Base-by-base conservation (phyloP, 2,797 vertebrate species). In the Peromyscus attwateri region DNA sequence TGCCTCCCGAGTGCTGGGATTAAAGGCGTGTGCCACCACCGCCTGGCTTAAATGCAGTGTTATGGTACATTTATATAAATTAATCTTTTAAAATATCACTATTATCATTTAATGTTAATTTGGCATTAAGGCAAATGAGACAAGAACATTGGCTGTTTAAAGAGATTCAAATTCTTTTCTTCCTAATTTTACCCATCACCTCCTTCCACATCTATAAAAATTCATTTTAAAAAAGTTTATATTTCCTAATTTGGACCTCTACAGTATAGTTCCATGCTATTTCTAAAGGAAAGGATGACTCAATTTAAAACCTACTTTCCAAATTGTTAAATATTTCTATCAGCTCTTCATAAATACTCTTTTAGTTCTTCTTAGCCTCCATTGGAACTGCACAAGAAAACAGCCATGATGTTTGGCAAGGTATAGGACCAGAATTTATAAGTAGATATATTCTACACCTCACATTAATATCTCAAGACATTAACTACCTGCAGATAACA, bases 371-470 rank as follows among this genome's bases (percentile, higher is more conserved):
- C 2, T 84, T 91, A 34, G 4, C 25, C 34, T 83, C 90, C 81
- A 46, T 77, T 4, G 91, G 95, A 93, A 83, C 1, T 82, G 17
- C 37, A 88, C 73, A 52, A 89, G 34, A n/a, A 31, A 75, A 2
- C 29, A 87, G 10, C 2, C 83, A 87, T 89, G 40, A 79, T 89
- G 9, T 92, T 91, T 89, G 66, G 3, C 34, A 97, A 93, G 19
- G 6, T 37, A 49, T 19, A 89, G 7, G 37, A 80, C 83, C 3
- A 57, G 60, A 77, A 96, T 85, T 21, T 16, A 89, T 73, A 82
- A 87, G 70, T 43, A 87, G 34, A 95, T 76, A 82, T 17, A 81
- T 34, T 55, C 77, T 34, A 92, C 4, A 84, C 43, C 94, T 96
- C 27, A 91, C 90, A 70, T 71, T 94, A 84, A 71, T 89, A 81